Evolutionary conservation across 2,888 invertebrate species (phyloP), one percentile per base, ranked within the genome.

Genomic region (Tenthredo distinguenda): DNA sequence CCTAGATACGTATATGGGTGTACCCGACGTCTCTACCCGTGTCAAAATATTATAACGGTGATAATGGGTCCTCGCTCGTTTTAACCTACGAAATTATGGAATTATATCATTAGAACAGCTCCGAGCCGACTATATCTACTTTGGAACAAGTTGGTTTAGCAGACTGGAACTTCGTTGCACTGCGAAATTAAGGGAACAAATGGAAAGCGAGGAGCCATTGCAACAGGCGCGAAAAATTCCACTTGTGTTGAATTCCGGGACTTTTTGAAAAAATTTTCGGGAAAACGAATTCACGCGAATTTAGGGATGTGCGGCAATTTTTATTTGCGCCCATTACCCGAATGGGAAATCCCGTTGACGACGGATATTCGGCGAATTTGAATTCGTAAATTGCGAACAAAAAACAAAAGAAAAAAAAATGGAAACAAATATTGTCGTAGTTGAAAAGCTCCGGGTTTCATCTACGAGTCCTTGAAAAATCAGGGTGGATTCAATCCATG

Each of bases 31-130:
- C 10, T 12, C 10, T 12, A 31, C 74, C 10, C 58, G 58, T 31
- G 76, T 31, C 50, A 34, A 50, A 76, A 76, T 72, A 72, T 72
- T 71, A 12, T 34, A 40, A 43, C n/a, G 18, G 21, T 40, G n/a
- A 72, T 72, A 43, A 72, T 72, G 72, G 72, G 40, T 12, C 40
- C 21, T 21, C 21, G 72, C 72, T 72, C 40, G 72, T 72, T 72
- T 72, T 43, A 43, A 72, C 43, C n/a, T 72, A n/a, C 40, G 21
- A 43, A 72, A 72, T 72, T 40, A 72, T 31, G n/a, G 40, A 43
- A 72, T 72, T 72, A 72, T 43, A 43, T 72, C 72, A 72, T 72
- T 21, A 72, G n/a, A 37, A 37, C 40, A 40, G 40, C n/a, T 37
- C 40, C 21, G 21, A 7, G 40, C 40, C 10, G 40, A 10, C 21